Conservation (phyloP, 2,797 vertebrate species). For the Phoebastria nigripes region DNA sequence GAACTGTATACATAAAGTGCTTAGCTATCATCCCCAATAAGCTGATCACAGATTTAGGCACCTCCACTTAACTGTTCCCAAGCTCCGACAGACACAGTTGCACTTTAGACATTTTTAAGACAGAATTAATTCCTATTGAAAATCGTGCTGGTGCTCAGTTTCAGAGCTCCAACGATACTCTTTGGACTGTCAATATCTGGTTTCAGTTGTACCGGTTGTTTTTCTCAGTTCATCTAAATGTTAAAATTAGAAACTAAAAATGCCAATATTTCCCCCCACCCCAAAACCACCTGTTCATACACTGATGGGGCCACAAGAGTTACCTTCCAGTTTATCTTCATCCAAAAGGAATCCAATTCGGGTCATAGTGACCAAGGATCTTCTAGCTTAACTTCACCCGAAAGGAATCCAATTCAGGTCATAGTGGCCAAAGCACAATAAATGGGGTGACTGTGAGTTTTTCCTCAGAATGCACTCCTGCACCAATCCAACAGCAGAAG, state of each 20-base stretch:
- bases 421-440: background rate
- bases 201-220: background rate
- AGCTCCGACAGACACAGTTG: background rate
- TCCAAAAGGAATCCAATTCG: background rate
- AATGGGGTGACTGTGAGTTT: background rate
- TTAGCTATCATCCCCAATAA: background rate
- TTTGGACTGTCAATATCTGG: background rate
- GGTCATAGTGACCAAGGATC: background rate
- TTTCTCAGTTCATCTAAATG: background rate
- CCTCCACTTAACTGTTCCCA: background rate
- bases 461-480: background rate
- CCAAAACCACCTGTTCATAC: background rate
- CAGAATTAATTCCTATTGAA: background rate
- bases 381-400: background rate
- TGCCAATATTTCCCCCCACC: background rate
- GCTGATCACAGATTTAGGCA: background rate
- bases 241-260: background rate
- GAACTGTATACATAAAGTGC: background rate
- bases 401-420: background rate
- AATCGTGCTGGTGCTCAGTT: background rate
- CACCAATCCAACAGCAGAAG: background rate
- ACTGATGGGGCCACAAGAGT: background rate
- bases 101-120: background rate
- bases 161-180: background rate
- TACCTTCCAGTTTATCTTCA: background rate